phyloP scores from a whole-genome alignment of 2,888 invertebrate species.

The Caenorhabditis zanzibari region DNA sequence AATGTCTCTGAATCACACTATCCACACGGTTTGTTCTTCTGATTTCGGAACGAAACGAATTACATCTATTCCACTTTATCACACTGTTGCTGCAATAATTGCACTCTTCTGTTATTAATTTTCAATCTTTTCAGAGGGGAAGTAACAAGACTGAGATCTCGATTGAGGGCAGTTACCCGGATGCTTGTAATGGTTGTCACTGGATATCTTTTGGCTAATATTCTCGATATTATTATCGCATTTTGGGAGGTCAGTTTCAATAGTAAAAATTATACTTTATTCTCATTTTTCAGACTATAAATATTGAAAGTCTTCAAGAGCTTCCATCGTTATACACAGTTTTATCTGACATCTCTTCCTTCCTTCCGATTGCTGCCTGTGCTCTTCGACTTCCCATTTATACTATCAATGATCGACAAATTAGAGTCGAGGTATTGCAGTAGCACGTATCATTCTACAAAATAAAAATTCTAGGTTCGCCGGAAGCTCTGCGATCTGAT shows the following conservation, averaged over 20 bases:
- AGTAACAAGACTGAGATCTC: constrained; percentile 69
- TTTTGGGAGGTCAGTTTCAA: constrained; percentile 69
- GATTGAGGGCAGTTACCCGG: constrained; percentile 74
- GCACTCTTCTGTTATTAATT: background rate
- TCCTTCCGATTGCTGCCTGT: constrained; percentile 75
- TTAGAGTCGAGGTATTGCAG: constrained; percentile 72
- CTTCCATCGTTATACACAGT: constrained; percentile 70
- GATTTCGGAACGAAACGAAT: constrained; percentile 19
- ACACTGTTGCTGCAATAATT: constrained; percentile 39
- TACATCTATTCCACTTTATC: constrained; percentile 20
- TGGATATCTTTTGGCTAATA: constrained; percentile 72
- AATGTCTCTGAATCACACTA: constrained; percentile 2
- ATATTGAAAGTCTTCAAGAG: constrained; percentile 63
- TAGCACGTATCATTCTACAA: background rate
- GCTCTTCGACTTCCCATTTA: constrained; percentile 76
- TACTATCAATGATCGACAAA: constrained; percentile 72
- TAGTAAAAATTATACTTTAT: background rate
- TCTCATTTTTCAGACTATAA: constrained; percentile 59
- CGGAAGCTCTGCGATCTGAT: constrained; percentile 61
- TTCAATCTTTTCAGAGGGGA: constrained; percentile 71
- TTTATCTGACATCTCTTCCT: constrained; percentile 74
- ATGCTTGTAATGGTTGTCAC: constrained; percentile 78
- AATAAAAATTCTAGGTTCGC: constrained; percentile 51
- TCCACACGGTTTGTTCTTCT: constrained; percentile 27
- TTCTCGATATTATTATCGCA: constrained; percentile 75